Evolutionary conservation across 2,888 invertebrate genomes (phyloP).

Genomic region (Trissolcus brochymenae): DNA sequence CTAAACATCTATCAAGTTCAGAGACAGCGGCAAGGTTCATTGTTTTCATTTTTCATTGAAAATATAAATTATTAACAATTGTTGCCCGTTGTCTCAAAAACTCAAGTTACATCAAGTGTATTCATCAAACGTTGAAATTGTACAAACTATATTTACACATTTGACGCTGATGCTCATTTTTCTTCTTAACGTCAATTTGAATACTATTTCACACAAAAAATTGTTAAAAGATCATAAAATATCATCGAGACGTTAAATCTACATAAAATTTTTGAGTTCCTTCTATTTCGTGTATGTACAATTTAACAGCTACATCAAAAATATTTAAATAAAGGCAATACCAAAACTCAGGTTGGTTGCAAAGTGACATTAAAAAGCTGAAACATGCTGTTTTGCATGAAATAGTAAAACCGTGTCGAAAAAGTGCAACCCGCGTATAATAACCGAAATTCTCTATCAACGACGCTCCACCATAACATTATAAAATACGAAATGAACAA

Average conservation of each 20-base stretch:
- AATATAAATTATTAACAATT: slow-evolving; percentile 49
- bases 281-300: slow-evolving; percentile 23
- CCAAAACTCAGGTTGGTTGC: neutral
- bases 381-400: slow-evolving; percentile 24
- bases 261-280: neutral
- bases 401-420: slow-evolving; percentile 13
- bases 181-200: neutral
- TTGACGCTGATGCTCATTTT: slow-evolving; percentile 33
- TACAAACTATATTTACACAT: slow-evolving; percentile 58
- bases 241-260: neutral
- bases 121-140: slow-evolving; percentile 40
- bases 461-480: slow-evolving; percentile 35
- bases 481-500: slow-evolving; percentile 47
- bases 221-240: slow-evolving; percentile 1
- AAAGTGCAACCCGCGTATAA: slow-evolving; percentile 2
- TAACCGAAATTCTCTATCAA: slow-evolving; percentile 26
- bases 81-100: slow-evolving; percentile 47
- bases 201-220: slow-evolving; percentile 34
- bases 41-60: slow-evolving; percentile 34
- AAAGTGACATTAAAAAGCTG: neutral
- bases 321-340: neutral
- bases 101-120: slow-evolving; percentile 41
- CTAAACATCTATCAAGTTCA: slow-evolving; percentile 44
- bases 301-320: neutral
- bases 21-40: slow-evolving; percentile 44